These are phyloP conservation scores for Orchestes rusci DNA, from an alignment of 2,888 invertebrate genomes.

Conservation along the genomic window DNA sequence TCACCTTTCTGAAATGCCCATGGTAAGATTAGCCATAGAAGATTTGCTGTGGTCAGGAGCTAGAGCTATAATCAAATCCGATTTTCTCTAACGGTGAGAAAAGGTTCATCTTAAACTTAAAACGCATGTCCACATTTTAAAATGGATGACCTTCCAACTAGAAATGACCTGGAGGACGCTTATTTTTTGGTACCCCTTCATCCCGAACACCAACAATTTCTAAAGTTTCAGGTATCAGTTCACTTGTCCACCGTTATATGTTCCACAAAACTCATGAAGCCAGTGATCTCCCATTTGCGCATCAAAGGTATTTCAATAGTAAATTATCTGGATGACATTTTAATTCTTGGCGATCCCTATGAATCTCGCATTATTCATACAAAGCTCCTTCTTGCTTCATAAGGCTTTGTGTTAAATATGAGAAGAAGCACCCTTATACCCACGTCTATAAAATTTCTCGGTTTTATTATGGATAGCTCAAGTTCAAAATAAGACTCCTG, in stretches of 20 bases:
- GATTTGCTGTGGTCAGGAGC: neutral
- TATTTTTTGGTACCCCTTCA: conserved; percentile 26
- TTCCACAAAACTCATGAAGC: conserved; percentile 31
- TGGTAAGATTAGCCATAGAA: neutral
- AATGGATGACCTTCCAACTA: conserved; percentile 6
- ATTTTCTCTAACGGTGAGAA: conserved; percentile 2
- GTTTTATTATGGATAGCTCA: conserved; percentile 1
- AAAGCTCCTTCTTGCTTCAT: conserved; percentile 1
- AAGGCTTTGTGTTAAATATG: conserved; percentile 6
- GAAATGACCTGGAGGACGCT: conserved; percentile 23
- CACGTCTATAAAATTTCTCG: conserved; percentile 8
- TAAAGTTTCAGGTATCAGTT: conserved; percentile 30
- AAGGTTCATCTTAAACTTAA: conserved; percentile 3
- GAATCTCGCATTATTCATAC: conserved; percentile 4
- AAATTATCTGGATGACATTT: conserved; percentile 26
- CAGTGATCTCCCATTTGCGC: conserved; percentile 18
- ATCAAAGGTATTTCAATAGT: conserved; percentile 18
- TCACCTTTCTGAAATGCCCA: neutral
- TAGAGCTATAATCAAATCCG: conserved; percentile 2
- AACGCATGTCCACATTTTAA: conserved; percentile 1
- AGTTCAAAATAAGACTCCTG: conserved; percentile 1
- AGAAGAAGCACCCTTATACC: conserved; percentile 2
- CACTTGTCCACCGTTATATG: conserved; percentile 27
- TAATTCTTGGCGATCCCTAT: conserved; percentile 19
- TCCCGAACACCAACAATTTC: conserved; percentile 20